Evolutionary conservation across 2,113 vertebrate species (phyloP).

Genomic region (Tichodroma muraria): DNA sequence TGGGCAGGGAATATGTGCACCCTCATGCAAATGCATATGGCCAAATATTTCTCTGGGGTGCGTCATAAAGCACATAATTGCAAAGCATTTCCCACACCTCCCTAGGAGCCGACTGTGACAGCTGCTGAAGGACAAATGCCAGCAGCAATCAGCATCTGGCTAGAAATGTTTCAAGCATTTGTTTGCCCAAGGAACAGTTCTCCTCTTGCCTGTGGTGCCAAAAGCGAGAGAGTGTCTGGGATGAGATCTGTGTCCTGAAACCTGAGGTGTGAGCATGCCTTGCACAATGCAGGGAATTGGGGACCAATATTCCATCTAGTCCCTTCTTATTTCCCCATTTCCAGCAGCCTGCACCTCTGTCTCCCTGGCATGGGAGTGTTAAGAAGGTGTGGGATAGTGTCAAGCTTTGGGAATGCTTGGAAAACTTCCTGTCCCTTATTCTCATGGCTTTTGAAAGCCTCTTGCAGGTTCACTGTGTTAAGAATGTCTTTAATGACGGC

Average conservation of each 20-base stretch:
- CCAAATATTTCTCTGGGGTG: not conserved
- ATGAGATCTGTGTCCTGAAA: not conserved
- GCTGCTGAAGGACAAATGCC: slow-evolving; percentile 29
- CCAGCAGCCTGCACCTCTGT: not conserved
- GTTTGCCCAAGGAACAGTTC: not conserved
- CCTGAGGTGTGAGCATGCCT: not conserved
- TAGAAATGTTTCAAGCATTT: not conserved
- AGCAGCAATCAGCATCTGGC: not conserved
- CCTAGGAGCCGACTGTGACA: not conserved
- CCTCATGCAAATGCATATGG: not conserved
- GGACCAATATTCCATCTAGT: not conserved
- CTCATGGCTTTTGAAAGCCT: not conserved
- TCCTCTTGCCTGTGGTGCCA: not conserved
- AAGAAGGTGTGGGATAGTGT: not conserved
- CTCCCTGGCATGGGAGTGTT: not conserved
- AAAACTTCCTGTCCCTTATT: not conserved
- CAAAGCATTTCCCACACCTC: not conserved
- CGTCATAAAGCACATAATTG: not conserved
- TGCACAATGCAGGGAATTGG: not conserved
- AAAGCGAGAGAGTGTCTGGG: not conserved
- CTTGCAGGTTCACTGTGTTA: not conserved
- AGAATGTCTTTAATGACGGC: not conserved
- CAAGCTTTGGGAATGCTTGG: not conserved
- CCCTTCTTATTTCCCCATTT: not conserved
- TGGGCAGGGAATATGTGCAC: not conserved